A percentile compares a stretch with the other conserved stretches of the same genome.
Evolutionary conservation across 2,113 vertebrate species (phyloP).

Genomic region (Lathamus discolor): DNA sequence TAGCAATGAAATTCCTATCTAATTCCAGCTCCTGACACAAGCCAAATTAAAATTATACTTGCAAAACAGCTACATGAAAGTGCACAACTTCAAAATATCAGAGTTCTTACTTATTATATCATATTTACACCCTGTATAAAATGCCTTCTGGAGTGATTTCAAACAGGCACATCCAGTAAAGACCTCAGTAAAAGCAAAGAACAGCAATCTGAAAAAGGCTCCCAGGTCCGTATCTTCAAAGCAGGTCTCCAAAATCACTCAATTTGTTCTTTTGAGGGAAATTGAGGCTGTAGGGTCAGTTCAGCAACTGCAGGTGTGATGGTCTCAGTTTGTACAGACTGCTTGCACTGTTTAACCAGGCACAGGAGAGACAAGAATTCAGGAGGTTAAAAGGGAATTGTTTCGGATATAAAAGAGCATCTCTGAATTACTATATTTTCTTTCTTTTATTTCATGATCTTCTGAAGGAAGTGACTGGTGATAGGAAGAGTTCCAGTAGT

Average conservation of each 20-base stretch:
- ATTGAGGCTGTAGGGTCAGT: rapidly evolving
- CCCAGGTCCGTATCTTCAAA: neutral
- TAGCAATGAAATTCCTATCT: slow-evolving; percentile 6
- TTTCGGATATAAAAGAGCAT: neutral
- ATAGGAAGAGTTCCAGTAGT: neutral
- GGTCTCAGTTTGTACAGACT: neutral
- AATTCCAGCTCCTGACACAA: neutral
- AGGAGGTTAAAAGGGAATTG: neutral
- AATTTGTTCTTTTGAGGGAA: neutral
- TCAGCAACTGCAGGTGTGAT: neutral
- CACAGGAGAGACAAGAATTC: neutral
- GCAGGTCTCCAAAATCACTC: neutral
- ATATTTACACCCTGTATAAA: neutral
- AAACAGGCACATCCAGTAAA: neutral
- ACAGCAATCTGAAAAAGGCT: neutral
- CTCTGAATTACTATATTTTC: neutral
- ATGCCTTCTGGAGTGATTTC: neutral
- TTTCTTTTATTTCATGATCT: neutral
- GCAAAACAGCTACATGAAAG: neutral
- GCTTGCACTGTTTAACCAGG: rapidly evolving
- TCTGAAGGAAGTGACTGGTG: neutral
- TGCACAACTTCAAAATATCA: neutral
- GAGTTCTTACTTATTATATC: neutral
- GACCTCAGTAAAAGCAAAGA: neutral
- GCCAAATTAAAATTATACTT: neutral